Conservation (phyloP, 2,888 invertebrate genomes). For the Amorpha juglandis region DNA sequence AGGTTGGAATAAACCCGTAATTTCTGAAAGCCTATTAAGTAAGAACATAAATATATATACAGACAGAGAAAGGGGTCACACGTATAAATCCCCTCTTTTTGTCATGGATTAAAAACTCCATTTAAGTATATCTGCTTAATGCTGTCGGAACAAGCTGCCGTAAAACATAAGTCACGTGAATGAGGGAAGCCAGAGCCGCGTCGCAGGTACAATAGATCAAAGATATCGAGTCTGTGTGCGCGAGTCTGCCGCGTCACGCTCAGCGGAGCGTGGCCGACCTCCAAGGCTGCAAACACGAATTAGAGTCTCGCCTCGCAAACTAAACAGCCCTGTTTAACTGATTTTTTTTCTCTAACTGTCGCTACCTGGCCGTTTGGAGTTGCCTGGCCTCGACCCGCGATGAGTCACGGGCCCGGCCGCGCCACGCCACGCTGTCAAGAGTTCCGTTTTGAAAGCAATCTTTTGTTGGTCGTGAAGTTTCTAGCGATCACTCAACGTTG, state of each 20-base stretch:
- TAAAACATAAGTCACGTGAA: conserved; percentile 16
- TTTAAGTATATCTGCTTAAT: neutral
- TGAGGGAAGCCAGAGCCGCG: conserved; percentile 8
- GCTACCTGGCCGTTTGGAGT: conserved; percentile 29
- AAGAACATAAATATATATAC: too few species aligned
- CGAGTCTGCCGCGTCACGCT: conserved; percentile 71
- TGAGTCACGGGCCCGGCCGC: conserved; percentile 27
- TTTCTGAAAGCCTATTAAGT: too few species aligned
- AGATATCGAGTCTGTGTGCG: conserved; percentile 66
- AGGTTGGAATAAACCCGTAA: too few species aligned
- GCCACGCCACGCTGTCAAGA: neutral
- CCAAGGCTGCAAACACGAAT: conserved; percentile 77
- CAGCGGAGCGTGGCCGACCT: conserved; percentile 70
- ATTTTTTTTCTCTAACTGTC: conserved; percentile 51
- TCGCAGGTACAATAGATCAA: conserved; percentile 37
- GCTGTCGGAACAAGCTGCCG: neutral
- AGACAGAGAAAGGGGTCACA: too few species aligned
- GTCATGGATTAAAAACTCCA: neutral
- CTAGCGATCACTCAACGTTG: conserved; percentile 7
- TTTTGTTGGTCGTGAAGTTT: conserved; percentile 12
- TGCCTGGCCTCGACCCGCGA: conserved; percentile 34
- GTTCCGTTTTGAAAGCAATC: conserved; percentile 15
- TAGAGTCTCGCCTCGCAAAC: conserved; percentile 57
- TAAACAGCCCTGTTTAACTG: conserved; percentile 58
- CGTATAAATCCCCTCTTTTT: too few species aligned